Conservation (phyloP, 1,140 invertebrate species). For the Cheumatopsyche charites region DNA sequence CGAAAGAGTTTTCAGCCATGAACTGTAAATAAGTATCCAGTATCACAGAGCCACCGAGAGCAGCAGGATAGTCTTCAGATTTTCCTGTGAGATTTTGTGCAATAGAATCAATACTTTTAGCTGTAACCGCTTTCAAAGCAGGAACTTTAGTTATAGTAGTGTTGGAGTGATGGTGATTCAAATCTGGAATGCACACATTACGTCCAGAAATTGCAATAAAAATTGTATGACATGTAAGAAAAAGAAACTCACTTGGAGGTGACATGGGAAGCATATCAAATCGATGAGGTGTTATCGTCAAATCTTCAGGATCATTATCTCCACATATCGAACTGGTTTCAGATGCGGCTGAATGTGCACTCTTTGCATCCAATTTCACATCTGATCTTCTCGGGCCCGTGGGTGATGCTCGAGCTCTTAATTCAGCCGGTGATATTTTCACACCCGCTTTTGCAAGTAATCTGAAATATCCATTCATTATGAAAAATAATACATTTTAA, state of each 20-base stretch:
- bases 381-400: slow-evolving; percentile 80
- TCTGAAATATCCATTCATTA: slow-evolving; percentile 55
- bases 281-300: slow-evolving; percentile 65
- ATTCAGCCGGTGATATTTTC: slow-evolving; percentile 82
- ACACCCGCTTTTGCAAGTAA: slow-evolving; percentile 85
- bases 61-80: slow-evolving; percentile 59
- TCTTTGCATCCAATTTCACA: slow-evolving; percentile 74
- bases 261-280: slow-evolving; percentile 61
- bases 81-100: slow-evolving; percentile 53
- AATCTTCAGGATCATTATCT: slow-evolving; percentile 81
- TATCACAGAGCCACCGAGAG: slow-evolving; percentile 73
- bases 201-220: too few relatives aligned
- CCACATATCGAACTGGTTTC: slow-evolving; percentile 74
- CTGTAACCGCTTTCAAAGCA: slow-evolving; percentile 64
- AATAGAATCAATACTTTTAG: slow-evolving; percentile 66
- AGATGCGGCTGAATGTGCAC: slow-evolving; percentile 65
- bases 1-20: slow-evolving; percentile 79
- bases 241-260: slow-evolving; percentile 54
- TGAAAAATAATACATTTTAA: neutral
- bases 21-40: slow-evolving; percentile 85
- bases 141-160: slow-evolving; percentile 65
- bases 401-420: slow-evolving; percentile 80
- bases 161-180: slow-evolving; percentile 63
- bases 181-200: slow-evolving; percentile 60
- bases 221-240: neutral